A percentile compares a stretch with the other conserved stretches of the same genome.
Conservation (phyloP, 1,140 invertebrate genomes). For the Pseudomyrmex gracilis region DNA sequence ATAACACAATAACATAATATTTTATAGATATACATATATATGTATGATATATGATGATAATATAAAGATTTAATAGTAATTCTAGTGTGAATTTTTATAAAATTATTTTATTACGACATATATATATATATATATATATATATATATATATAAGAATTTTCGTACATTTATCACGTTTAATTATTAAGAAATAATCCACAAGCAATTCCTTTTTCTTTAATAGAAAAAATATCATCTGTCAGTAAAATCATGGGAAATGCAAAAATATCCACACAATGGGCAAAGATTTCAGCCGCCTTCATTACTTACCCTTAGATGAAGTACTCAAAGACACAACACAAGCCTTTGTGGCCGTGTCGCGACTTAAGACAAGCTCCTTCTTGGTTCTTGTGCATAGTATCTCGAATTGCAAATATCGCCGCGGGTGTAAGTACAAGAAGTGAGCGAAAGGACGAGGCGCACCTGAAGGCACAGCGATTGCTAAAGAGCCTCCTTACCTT, state of each 20-base stretch:
- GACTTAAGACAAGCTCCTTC: constrained; percentile 46
- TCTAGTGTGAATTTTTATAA: neutral
- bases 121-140: no score
- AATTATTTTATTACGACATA: no score
- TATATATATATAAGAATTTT: no score
- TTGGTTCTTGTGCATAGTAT: constrained; percentile 27
- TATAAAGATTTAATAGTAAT: neutral
- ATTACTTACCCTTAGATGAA: constrained; percentile 61
- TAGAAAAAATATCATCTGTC: neutral
- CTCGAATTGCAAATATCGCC: constrained; percentile 74
- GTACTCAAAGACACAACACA: constrained; percentile 63
- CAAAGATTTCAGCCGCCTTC: constrained; percentile 54
- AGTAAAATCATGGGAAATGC: neutral
- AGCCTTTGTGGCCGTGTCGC: constrained; percentile 59
- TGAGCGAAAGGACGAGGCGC: constrained; percentile 56
- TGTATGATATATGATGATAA: neutral
- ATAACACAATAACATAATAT: neutral
- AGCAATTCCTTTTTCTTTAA: neutral
- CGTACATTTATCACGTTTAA: no score
- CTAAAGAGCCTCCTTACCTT: constrained; percentile 44
- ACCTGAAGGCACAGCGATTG: constrained; percentile 34
- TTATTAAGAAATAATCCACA: neutral
- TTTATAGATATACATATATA: no score
- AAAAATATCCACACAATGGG: constrained; percentile 5
- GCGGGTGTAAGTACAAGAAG: constrained; percentile 66